Percentiles rank a stretch among this genome's conserved stretches.
Evolutionary conservation across 2,797 vertebrate genomes (phyloP).

Genomic region (Melanotaenia nigrans): DNA sequence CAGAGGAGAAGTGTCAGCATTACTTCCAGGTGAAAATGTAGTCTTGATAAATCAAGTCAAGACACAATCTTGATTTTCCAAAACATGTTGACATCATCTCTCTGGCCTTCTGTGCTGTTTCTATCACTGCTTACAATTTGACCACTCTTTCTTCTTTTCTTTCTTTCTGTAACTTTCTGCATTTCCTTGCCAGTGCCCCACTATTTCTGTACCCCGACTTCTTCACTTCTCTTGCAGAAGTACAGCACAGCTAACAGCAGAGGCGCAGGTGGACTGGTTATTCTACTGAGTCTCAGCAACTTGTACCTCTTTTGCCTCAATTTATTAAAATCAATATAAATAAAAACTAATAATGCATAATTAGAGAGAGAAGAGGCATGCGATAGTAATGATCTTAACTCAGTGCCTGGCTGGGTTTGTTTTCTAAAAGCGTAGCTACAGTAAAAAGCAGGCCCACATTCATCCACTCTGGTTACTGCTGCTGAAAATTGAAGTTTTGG

Average conservation of each 20-base stretch:
- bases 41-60: slow-evolving; percentile 42
- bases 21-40: slow-evolving; percentile 50
- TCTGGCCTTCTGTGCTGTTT: slow-evolving; percentile 26
- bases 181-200: not conserved
- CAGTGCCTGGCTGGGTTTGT: not conserved
- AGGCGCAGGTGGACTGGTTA: not conserved
- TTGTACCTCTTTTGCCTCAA: not conserved
- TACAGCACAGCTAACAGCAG: not conserved
- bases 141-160: slow-evolving; percentile 21
- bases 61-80: slow-evolving; percentile 35
- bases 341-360: not conserved
- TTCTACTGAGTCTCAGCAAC: not conserved
- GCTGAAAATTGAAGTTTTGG: not conserved
- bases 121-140: slow-evolving; percentile 12
- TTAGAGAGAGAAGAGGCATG: not conserved
- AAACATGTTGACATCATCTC: slow-evolving; percentile 24
- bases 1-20: slow-evolving; percentile 24
- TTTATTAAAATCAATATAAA: not conserved
- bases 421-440: slow-evolving; percentile 3
- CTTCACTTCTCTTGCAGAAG: not conserved
- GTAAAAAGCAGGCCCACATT: not conserved
- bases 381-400: not conserved
- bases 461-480: not conserved
- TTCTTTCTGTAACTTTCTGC: slow-evolving; percentile 4
- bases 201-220: not conserved